Evolutionary conservation across 2,888 invertebrate genomes (phyloP).

Genomic region (Nephrotoma appendiculata): DNA sequence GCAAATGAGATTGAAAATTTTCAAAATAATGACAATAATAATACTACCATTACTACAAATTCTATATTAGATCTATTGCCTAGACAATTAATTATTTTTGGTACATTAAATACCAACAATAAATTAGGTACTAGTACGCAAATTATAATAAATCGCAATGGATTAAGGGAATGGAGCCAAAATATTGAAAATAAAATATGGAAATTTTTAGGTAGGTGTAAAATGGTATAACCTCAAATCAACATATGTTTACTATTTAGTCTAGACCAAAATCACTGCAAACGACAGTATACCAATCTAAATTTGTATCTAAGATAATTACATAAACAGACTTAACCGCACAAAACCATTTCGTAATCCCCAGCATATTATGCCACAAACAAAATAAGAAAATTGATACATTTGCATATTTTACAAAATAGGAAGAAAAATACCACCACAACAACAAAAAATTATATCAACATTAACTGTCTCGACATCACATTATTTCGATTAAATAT

Average conservation of each 20-base stretch:
- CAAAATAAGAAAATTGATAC: neutral
- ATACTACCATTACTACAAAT: neutral
- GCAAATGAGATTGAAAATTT: neutral
- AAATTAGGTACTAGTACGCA: neutral
- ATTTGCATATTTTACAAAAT: neutral
- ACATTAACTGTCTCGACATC: neutral
- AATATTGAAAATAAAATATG: slow-evolving; percentile 31
- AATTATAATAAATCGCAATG: slow-evolving; percentile 19
- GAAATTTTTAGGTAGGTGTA: slow-evolving; percentile 30
- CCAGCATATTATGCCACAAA: neutral
- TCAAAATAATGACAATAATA: neutral
- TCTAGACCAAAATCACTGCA: neutral
- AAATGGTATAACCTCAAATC: neutral
- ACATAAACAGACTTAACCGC: neutral
- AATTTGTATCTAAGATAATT: neutral
- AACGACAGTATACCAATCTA: neutral
- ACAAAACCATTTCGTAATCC: neutral
- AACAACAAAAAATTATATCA: neutral
- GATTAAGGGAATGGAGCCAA: slow-evolving; percentile 29
- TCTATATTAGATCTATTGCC: slow-evolving; percentile 29
- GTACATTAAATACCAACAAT: slow-evolving; percentile 19
- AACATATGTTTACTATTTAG: neutral
- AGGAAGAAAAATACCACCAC: neutral
- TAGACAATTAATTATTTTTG: slow-evolving; percentile 31
- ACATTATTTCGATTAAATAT: neutral